Evolutionary conservation across 2,888 invertebrate genomes (phyloP).

Genomic region (Callosobruchus maculatus): DNA sequence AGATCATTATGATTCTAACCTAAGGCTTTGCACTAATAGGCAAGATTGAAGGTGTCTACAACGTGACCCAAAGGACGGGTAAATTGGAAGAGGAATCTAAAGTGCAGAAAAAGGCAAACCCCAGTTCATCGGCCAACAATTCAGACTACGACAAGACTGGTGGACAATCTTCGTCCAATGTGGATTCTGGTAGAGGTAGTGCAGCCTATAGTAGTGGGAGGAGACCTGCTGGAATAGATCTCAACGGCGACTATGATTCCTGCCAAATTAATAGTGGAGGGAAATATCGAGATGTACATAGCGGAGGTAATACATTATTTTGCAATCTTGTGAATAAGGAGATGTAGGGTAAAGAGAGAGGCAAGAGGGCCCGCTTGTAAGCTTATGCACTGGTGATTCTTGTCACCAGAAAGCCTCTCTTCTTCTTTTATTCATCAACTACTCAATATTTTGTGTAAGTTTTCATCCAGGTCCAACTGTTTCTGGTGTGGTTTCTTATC

Average conservation of each 20-base stretch:
- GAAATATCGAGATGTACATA: constrained; percentile 33
- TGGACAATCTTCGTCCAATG: constrained; percentile 69
- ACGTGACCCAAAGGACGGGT: constrained; percentile 51
- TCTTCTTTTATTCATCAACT: no score
- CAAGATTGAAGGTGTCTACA: constrained; percentile 57
- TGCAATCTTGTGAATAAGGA: no score
- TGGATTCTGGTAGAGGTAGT: constrained; percentile 77
- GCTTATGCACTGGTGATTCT: no score
- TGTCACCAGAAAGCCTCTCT: no score
- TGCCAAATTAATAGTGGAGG: constrained; percentile 33
- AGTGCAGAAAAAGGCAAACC: constrained; percentile 45
- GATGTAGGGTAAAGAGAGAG: no score
- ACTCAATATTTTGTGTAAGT: no score
- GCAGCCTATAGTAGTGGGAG: constrained; percentile 75
- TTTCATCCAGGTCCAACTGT: no score
- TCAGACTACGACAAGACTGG: constrained; percentile 75
- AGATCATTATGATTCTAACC: not conserved
- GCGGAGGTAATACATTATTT: constrained; percentile 13
- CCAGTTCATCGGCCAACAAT: constrained; percentile 62
- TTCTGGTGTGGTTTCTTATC: no score
- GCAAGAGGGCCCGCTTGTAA: no score
- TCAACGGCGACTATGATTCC: constrained; percentile 52
- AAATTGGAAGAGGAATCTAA: constrained; percentile 49
- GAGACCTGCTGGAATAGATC: constrained; percentile 44
- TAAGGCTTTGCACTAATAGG: constrained; percentile 9